These are phyloP conservation scores for Oligia strigilis DNA, from an alignment of 2,888 invertebrate genomes.

Conservation along the genomic window DNA sequence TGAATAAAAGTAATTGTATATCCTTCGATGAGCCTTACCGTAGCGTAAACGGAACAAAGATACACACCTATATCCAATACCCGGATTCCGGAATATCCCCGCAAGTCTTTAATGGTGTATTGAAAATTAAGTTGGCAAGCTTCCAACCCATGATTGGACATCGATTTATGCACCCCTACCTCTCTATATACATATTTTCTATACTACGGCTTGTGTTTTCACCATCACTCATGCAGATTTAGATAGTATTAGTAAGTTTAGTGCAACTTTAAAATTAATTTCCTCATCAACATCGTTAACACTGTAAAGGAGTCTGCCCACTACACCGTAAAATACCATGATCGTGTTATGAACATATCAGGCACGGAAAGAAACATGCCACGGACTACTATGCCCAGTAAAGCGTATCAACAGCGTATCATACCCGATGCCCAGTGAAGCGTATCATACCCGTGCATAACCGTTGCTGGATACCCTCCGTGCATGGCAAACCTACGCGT, in stretches of 20 bases:
- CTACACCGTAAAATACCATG: background rate
- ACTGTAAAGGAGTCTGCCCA: background rate
- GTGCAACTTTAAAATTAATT: background rate
- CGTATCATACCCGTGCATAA: background rate
- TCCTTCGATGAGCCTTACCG: too few species aligned
- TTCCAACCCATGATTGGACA: slow-evolving; percentile 50
- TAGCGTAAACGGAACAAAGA: background rate
- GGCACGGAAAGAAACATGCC: background rate
- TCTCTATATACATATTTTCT: background rate
- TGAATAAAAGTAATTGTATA: too few species aligned
- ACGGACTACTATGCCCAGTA: background rate
- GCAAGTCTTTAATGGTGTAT: slow-evolving; percentile 22
- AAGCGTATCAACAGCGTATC: background rate
- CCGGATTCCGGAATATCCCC: slow-evolving; percentile 4
- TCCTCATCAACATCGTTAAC: background rate
- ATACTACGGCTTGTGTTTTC: background rate
- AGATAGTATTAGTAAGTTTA: background rate
- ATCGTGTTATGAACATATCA: background rate
- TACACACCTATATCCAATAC: background rate
- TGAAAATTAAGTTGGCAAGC: slow-evolving; percentile 48
- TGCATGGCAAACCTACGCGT: too few species aligned
- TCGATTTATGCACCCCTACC: slow-evolving; percentile 26
- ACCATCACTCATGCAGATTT: background rate
- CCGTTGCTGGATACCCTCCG: background rate
- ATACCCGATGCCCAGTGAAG: background rate